Conservation (phyloP, 2,113 vertebrate species). For the Hyla sarda region DNA sequence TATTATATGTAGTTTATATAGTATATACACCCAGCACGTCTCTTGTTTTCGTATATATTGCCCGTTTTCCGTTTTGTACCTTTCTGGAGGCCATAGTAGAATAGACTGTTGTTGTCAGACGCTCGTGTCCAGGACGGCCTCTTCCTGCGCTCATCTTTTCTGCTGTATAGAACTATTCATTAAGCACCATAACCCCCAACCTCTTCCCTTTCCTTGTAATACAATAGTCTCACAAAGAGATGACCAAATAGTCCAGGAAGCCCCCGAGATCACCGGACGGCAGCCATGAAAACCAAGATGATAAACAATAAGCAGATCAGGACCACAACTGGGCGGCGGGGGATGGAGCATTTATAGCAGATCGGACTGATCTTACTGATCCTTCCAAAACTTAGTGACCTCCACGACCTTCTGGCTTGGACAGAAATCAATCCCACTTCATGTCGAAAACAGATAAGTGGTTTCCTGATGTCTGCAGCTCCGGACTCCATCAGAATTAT, state of each 20-base stretch:
- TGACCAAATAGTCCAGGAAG: constrained; percentile 71
- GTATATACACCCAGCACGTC: neutral
- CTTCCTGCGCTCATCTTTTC: constrained; percentile 17
- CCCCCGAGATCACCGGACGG: constrained; percentile 66
- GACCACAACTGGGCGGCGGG: constrained; percentile 67
- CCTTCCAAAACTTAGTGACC: constrained; percentile 60
- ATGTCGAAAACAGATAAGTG: constrained; percentile 53
- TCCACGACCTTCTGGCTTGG: constrained; percentile 64
- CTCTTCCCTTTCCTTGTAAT: constrained; percentile 64
- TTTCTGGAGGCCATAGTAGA: constrained; percentile 13
- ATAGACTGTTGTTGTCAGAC: neutral
- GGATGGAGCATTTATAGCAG: constrained; percentile 66
- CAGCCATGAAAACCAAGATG: constrained; percentile 60
- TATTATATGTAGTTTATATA: no score
- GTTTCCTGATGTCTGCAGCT: constrained; percentile 68
- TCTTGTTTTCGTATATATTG: neutral
- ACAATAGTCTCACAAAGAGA: constrained; percentile 58
- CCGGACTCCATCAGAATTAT: no score
- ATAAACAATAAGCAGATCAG: constrained; percentile 70
- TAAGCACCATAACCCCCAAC: constrained; percentile 41
- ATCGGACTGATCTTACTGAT: constrained; percentile 67
- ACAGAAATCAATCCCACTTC: constrained; percentile 61
- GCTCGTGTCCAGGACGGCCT: constrained; percentile 34
- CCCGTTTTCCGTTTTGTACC: constrained; percentile 16
- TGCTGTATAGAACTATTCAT: constrained; percentile 25